Evolutionary conservation across 2,113 vertebrate genomes (phyloP).

Genomic region (Vulpes lagopus): DNA sequence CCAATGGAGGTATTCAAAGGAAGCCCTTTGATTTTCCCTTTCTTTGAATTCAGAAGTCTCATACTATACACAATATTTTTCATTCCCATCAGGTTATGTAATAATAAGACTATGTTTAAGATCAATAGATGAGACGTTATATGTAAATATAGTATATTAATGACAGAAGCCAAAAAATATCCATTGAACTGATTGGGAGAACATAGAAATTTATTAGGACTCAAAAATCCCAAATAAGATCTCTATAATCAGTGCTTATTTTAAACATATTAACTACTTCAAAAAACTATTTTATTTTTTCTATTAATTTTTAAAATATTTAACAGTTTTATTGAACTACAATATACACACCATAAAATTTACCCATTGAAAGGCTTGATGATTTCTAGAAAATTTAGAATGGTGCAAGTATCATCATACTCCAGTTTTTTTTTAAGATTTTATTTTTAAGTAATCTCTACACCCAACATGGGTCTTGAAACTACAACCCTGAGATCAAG

Average conservation of each 20-base stretch:
- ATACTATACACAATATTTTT: background rate
- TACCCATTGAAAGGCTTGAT: background rate
- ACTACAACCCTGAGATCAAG: background rate
- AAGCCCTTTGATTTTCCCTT: conserved; percentile 8
- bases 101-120: background rate
- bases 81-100: background rate
- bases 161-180: background rate
- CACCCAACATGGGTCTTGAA: background rate
- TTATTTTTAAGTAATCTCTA: background rate
- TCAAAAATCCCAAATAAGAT: conserved; percentile 8
- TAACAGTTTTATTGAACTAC: background rate
- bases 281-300: background rate
- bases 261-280: background rate
- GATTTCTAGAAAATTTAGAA: conserved; percentile 24
- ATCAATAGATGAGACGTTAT: background rate
- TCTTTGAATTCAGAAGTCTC: conserved; percentile 1
- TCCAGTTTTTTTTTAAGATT: background rate
- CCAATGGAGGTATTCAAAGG: background rate
- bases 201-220: conserved; percentile 20
- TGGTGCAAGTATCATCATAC: background rate
- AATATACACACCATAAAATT: background rate
- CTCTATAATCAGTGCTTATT: background rate
- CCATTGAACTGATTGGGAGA: background rate
- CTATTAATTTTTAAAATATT: conserved; percentile 28
- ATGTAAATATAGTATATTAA: background rate